Evolutionary conservation across 2,797 vertebrate genomes (phyloP), one percentile per base, ranked within the genome.

Genomic region (Natrix natrix): DNA sequence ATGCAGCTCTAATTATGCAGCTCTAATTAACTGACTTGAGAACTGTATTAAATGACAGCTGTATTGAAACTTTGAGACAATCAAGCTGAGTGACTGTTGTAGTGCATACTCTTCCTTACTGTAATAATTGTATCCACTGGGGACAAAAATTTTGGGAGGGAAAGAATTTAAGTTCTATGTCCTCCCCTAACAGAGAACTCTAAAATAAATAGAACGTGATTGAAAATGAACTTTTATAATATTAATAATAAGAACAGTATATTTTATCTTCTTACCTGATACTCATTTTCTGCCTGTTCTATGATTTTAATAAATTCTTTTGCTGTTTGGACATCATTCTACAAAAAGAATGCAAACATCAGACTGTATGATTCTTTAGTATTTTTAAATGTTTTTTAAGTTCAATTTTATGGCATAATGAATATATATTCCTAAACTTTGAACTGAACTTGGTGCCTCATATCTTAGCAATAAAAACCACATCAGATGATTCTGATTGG

Each of bases 221-320:
- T 69, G 63, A 90, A 69, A 90, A 69, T 74, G 48, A 6, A 63
- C 56, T 66, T 83, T 48, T 22, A 83, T 83, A 83, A 48, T 83
- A 83, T 11, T 83, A 83, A 11, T 48, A 48, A 59, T 48, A 48
- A 59, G 7, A 74, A 17, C 17, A 90, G 2, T 90, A 88, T 48
- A 83, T 48, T 48, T 48, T 83, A 83, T 83, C 95, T 98, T 98
- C 96, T 98, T 98, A 99, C 99, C 98, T 99, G 99, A 96, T 99
- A 99, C 37, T 99, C 98, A 1, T 98, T 98, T 97, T 99, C 99
- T 96, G 98, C 98, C 86, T 98, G 97, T 96, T 98, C 98, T 97
- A 99, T 99, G 86, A 99, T 98, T 97, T 98, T 99, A 97, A 99
- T 98, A 96, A 99, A 98, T 78, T 99, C 98, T 97, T 99, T 99